Evolutionary conservation across 2,113 vertebrate genomes (phyloP), one percentile per base, ranked within the genome.

Genomic region (Pomatostomus ruficeps): DNA sequence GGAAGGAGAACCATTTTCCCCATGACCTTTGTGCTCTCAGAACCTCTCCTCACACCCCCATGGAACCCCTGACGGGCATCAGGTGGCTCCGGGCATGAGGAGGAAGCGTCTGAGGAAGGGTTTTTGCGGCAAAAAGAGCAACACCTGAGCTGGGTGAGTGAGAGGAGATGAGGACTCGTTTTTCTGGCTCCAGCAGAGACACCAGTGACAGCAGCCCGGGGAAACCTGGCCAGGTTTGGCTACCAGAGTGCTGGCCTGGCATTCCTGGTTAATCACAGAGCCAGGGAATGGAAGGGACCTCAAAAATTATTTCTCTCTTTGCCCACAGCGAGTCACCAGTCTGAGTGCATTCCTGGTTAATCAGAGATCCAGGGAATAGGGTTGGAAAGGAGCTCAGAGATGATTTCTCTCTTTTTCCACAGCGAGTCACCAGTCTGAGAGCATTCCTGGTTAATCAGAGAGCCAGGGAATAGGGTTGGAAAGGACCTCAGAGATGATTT

Each of bases 61-160:
- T 66, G 73, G 13, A 81, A 35, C 36, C 13, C 45, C 80, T 68
- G 77, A 63, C 0, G 6, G 40, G 17, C 33, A 3, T 4, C 70
- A 40, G 36, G 73, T 3, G 0, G 26, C 73, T 59, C 63, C 3
- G 23, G 57, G 5, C 2, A 12, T 0, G 1, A 85, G 58, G 54
- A 91, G 72, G 68, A 74, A 49, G 36, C 0, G 0, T 51, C 24
- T 24, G 71, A 74, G 52, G 89, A 48, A 59, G 63, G 84, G 54
- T 36, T 95, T 89, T 76, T 62, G 57, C 38, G 55, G 23, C 67
- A 62, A 40, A 85, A 83, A 54, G 49, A 89, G 49, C 26, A 55
- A 73, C 83, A 13, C 4, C 23, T 80, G 58, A 79, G 24, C 51
- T 54, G 85, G 38, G 5, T 23, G 72, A 74, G 57, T 3, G 13